Conservation (phyloP, 2,797 vertebrate species). For the Microcaecilia unicolor region DNA sequence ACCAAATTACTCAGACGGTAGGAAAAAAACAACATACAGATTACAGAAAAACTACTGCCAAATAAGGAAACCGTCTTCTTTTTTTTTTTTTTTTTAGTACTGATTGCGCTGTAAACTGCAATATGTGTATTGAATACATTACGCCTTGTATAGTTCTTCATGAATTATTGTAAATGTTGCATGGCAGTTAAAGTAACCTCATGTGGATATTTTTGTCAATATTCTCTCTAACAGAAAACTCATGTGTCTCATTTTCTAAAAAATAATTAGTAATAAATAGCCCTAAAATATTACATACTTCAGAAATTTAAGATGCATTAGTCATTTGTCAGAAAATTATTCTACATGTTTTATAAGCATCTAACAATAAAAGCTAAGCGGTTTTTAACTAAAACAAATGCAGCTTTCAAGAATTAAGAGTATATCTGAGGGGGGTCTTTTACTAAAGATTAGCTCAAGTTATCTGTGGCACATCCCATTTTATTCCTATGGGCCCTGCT, state of each 20-base stretch:
- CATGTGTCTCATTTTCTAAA: slow-evolving; percentile 61
- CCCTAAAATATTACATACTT: slow-evolving; percentile 57
- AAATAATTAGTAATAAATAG: slow-evolving; percentile 46
- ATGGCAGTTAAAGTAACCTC: slow-evolving; percentile 59
- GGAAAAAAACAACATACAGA: slow-evolving; percentile 34
- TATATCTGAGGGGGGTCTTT: too few species aligned
- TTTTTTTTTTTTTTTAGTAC: slow-evolving; percentile 31
- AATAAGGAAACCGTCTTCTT: slow-evolving; percentile 42
- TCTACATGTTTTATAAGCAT: too few species aligned
- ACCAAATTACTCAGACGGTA: slow-evolving; percentile 31
- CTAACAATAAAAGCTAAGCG: too few species aligned
- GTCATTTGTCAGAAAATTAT: slow-evolving; percentile 40
- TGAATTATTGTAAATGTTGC: slow-evolving; percentile 60
- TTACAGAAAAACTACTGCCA: slow-evolving; percentile 50
- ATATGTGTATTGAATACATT: slow-evolving; percentile 53
- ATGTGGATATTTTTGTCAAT: slow-evolving; percentile 56
- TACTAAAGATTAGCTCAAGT: too few species aligned
- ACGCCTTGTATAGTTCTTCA: slow-evolving; percentile 56
- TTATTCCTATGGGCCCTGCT: too few species aligned
- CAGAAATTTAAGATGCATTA: slow-evolving; percentile 37
- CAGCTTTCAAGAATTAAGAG: too few species aligned
- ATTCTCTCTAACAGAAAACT: slow-evolving; percentile 48
- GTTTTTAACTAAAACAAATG: too few species aligned
- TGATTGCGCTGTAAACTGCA: slow-evolving; percentile 53
- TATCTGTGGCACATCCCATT: too few species aligned